phyloP scores from a whole-genome alignment of 2,113 vertebrate genomes.

The Brevimyrus niger region DNA sequence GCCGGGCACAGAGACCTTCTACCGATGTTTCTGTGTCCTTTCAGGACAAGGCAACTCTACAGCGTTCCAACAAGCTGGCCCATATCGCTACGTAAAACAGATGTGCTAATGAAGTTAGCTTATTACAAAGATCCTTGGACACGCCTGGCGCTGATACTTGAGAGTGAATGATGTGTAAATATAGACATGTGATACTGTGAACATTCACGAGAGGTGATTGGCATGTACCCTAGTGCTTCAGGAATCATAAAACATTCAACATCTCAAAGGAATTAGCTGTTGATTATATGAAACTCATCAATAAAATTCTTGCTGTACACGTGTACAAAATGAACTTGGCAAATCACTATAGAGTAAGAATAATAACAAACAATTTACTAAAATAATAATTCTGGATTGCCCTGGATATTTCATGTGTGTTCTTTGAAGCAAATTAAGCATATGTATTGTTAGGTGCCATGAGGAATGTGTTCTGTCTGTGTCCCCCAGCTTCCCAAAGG shows the following conservation, averaged over 20 bases:
- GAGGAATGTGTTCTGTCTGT: not conserved
- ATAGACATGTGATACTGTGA: not conserved
- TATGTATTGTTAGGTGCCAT: not conserved
- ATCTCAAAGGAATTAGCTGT: not conserved
- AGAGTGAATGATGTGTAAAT: not conserved
- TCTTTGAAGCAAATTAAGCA: not conserved
- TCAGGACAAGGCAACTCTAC: not conserved
- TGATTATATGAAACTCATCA: not conserved
- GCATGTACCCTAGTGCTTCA: not conserved
- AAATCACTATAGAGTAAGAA: not conserved
- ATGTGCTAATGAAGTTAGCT: not conserved
- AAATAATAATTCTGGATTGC: not conserved
- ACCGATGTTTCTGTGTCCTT: not conserved
- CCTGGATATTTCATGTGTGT: not conserved
- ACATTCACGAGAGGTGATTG: not conserved
- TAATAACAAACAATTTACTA: not conserved
- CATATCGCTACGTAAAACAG: not conserved
- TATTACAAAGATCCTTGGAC: not conserved
- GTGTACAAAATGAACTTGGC: not conserved
- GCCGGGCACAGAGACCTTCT: not conserved
- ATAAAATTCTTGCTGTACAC: not conserved
- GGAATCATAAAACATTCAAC: not conserved
- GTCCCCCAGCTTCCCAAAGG: not conserved
- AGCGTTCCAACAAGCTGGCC: not conserved
- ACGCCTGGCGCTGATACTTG: not conserved